Base-by-base conservation (phyloP, 2,888 invertebrate genomes). In the Callyntrura sp. region DNA sequence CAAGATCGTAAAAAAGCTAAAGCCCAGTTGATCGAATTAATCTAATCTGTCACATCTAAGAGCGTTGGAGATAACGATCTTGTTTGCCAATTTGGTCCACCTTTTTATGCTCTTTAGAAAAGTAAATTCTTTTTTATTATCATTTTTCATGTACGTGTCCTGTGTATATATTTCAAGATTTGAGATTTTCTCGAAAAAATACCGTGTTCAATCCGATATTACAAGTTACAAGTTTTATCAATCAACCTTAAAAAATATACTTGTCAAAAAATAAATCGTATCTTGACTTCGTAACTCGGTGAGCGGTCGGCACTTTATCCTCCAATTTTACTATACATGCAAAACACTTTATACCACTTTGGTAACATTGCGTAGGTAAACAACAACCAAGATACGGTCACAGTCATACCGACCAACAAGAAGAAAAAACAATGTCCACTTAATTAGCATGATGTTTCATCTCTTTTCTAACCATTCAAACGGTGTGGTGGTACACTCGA, bases 201-300 rank as follows among this genome's bases (percentile, higher is more conserved):
- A n/a, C 68, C n/a, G n/a, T 43, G 68, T 68, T 68, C 17, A 68
- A 68, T 35, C 45, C 48, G 73, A 73, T 73, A 73, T 14, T 73
- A 73, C 82, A 62, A 82, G 65, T 14, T 73, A 73, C 82, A 62
- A 82, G 65, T 82, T 82, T 82, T 62, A 62, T 35, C 82, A 82
- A 35, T 62, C 82, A 82, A 57, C 28, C 55, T 79, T n/a, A 79
- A 35, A 79, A 73, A 45, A 14, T 12, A 73, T 73, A 48, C 73
- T n/a, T 73, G 73, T 48, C 48, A 48, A 45, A 73, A 73, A 73
- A 48, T 73, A 73, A 73, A 48, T 73, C 12, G 20, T 48, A 25
- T 73, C 9, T n/a, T 48, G 73, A 73, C 45, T 73, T 73, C 48
- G 73, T 73, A 73, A 20, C 73, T 2, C 73, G 48, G 73, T 79